phyloP scores from a whole-genome alignment of 2,888 invertebrate genomes.

The Idaea dimidiata region DNA sequence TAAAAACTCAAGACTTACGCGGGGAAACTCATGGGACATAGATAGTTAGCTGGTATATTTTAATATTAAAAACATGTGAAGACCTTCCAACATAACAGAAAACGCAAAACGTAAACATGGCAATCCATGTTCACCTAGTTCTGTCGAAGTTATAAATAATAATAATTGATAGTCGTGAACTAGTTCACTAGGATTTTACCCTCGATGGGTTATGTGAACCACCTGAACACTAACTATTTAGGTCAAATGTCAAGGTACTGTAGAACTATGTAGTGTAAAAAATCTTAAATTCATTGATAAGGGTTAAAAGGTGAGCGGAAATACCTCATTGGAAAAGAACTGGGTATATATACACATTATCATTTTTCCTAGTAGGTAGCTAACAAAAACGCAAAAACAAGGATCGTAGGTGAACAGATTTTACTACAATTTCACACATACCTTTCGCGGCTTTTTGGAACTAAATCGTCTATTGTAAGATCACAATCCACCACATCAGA shows the following conservation, averaged over 20 bases:
- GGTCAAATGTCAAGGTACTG: conserved; percentile 64
- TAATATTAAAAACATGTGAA: too few species aligned
- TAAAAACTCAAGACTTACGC: too few species aligned
- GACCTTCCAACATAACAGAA: background rate
- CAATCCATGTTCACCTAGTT: background rate
- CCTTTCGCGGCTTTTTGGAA: conserved; percentile 77
- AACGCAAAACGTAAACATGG: background rate
- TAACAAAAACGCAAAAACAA: conserved; percentile 1
- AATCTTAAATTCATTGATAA: conserved; percentile 3
- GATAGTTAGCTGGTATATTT: too few species aligned
- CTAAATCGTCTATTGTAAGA: conserved; percentile 72
- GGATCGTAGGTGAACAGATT: conserved; percentile 5
- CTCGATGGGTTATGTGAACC: conserved; percentile 4
- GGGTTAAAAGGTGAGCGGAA: background rate
- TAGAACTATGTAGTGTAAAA: conserved; percentile 8
- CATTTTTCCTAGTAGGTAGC: background rate
- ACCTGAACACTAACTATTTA: conserved; percentile 44
- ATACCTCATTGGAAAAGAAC: background rate
- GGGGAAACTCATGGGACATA: too few species aligned
- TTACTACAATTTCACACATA: conserved; percentile 30
- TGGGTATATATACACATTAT: background rate
- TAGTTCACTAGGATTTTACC: background rate
- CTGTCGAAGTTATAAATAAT: background rate
- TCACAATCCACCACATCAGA: conserved; percentile 69
- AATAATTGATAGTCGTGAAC: background rate